These are phyloP conservation scores for Bufo gargarizans DNA, from an alignment of 2,113 vertebrate species.

Conservation along the genomic window DNA sequence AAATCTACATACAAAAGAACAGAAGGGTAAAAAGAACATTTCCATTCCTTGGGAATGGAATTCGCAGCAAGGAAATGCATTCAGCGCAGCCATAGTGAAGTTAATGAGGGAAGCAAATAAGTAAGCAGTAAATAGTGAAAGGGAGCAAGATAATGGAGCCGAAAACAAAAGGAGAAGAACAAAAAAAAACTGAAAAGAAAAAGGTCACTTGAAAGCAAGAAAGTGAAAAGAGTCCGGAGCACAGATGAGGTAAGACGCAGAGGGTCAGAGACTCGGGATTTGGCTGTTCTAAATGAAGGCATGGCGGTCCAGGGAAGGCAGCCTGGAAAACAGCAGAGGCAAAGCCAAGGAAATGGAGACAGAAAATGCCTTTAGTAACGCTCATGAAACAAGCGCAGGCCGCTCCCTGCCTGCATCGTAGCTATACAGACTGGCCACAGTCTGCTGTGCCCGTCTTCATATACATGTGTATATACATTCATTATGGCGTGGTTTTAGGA, in stretches of 20 bases:
- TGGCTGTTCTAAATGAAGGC: constrained; percentile 6
- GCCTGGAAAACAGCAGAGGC: constrained; percentile 37
- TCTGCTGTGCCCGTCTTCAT: neutral
- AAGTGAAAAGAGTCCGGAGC: constrained; percentile 14
- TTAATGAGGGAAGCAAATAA: constrained; percentile 34
- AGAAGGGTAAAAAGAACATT: neutral
- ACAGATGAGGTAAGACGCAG: constrained; percentile 5
- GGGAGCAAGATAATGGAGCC: constrained; percentile 3
- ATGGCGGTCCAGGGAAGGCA: neutral
- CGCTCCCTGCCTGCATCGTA: constrained; percentile 10
- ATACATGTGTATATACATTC: neutral
- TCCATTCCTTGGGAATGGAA: constrained; percentile 8
- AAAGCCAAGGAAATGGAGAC: constrained; percentile 32
- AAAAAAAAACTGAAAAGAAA: neutral
- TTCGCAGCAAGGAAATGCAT: constrained; percentile 14
- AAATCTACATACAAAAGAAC: neutral
- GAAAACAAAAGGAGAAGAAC: neutral
- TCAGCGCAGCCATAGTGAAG: constrained; percentile 44
- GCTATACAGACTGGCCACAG: constrained; percentile 1
- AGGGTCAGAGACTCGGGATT: constrained; percentile 29
- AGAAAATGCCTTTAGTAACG: neutral
- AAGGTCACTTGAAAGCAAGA: constrained; percentile 8
- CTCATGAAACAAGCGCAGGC: neutral
- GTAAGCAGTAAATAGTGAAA: constrained; percentile 24
- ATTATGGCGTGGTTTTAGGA: neutral